Base-by-base conservation (phyloP, 2,797 vertebrate genomes). In the Hippocampus kuda region DNA sequence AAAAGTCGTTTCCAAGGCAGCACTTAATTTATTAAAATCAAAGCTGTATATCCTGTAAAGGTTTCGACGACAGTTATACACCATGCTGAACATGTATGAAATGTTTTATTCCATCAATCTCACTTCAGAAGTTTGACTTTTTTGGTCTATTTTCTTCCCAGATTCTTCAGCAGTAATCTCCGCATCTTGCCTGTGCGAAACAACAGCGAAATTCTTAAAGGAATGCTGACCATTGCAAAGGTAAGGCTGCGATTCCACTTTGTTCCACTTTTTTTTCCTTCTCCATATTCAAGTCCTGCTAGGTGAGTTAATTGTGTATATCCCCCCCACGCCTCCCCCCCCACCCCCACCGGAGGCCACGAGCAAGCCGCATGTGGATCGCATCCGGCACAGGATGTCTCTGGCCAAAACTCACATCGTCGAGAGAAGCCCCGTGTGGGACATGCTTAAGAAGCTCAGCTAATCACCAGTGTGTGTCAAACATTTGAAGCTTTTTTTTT, bases 201-300 rank as follows among this genome's bases (percentile, higher is more conserved):
- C 82, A 81, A 81, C 76, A 76, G 77, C 51, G 93, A 98, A 72
- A 83, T 90, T 11, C 79, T 94, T 65, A 93, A 91, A 82, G 92
- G 92, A 71, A 96, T 98, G 91, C 80, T 96, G 69, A 92, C 90
- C 13, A 89, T 98, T 73, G 94, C 93, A 57, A 96, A 95, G 92
- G 97, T 97, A 88, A 90, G 85, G 11, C 4, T 38, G 51, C 26
- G 27, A 26, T 56, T 56, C 4, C 54, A 53, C 48, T 38, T 34
- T 34, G 30, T 34, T 5, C 30, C 30, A 34, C 4, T 34, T 34
- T n/a, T 66, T 38, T 8, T 13, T 44, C 13, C 42, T 44, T 10
- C 42, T 44, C 42, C 42, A 7, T 8, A 44, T 44, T 44, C 42
- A 44, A 10, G 1, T 44, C 11, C 42, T 38, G 34, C 34, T 20